Conservation (phyloP, 2,888 invertebrate species). For the Silvanus unidentatus region DNA sequence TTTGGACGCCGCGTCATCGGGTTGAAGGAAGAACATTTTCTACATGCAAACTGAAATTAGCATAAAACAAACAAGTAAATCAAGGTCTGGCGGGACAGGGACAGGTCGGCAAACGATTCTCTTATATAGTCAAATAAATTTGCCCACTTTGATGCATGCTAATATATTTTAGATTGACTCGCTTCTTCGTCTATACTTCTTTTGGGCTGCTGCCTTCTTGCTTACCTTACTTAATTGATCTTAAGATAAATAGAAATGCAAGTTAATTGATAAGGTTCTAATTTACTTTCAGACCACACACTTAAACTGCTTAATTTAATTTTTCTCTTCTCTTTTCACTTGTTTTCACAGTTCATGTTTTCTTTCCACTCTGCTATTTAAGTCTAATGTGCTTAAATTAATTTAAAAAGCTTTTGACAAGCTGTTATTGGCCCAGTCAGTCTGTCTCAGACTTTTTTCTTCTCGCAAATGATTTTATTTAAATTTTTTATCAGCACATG, state of each 20-base stretch:
- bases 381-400: neutral
- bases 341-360: conserved; percentile 10
- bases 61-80: conserved; percentile 33
- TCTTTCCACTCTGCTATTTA: neutral
- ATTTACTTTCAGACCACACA: conserved; percentile 16
- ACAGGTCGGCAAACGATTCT: conserved; percentile 11
- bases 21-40: conserved; percentile 22
- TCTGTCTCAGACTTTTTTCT: too few species aligned
- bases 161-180: conserved; percentile 13
- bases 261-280: conserved; percentile 18
- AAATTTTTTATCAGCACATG: too few species aligned
- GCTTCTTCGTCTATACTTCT: too few species aligned
- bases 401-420: too few species aligned
- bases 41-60: conserved; percentile 28
- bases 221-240: conserved; percentile 16
- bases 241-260: conserved; percentile 16
- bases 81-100: conserved; percentile 22
- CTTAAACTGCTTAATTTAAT: conserved; percentile 7
- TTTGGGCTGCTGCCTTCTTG: conserved; percentile 2
- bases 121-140: conserved; percentile 14
- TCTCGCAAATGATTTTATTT: too few species aligned
- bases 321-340: conserved; percentile 2
- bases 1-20: conserved; percentile 15
- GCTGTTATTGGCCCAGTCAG: too few species aligned
- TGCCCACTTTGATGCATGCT: conserved; percentile 15